Evolutionary conservation across 2,113 vertebrate species (phyloP), one percentile per base, ranked within the genome.

Genomic region (Trinectes maculatus): DNA sequence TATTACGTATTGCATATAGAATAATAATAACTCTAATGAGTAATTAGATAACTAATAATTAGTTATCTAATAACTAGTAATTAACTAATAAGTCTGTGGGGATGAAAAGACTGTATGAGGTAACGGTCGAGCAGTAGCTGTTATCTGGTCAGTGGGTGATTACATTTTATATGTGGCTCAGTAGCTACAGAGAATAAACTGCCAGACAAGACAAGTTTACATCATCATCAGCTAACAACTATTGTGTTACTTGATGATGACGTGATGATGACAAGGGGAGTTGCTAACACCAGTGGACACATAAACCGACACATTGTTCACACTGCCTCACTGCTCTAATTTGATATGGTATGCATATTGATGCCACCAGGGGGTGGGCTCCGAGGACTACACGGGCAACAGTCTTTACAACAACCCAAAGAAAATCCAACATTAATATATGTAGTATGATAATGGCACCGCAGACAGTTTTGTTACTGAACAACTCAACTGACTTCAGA

Each of bases 251-350:
- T 21, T 31, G 21, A 37, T n/a, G n/a, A n/a, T n/a, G n/a, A n/a
- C n/a, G n/a, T n/a, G n/a, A n/a, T n/a, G 33, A 61, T 19, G 28
- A 65, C 36, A 5, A 61, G 47, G 11, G 3, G 62, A 49, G 47
- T 18, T 31, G 28, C 48, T 40, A 39, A 73, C 36, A 55, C 89
- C 69, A 76, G 84, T 65, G 48, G 26, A 48, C 13, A 87, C 87
- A 88, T 82, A 18, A 53, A 87, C 88, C 86, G 64, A 87, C 73
- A 52, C 24, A 31, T 8, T 76, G 69, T 71, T 62, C 36, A 69
- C 42, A 13, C 10, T 15, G 18, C 55, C 33, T 42, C 13, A 63
- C 66, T 43, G 39, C 47, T 59, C 74, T 74, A 39, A 71, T 74
- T 49, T 66, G 64, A 69, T 62, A 66, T 43, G 46, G 79, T 75